Base-by-base conservation (phyloP, 2,888 invertebrate species). In the Mesorhabditis belari region DNA sequence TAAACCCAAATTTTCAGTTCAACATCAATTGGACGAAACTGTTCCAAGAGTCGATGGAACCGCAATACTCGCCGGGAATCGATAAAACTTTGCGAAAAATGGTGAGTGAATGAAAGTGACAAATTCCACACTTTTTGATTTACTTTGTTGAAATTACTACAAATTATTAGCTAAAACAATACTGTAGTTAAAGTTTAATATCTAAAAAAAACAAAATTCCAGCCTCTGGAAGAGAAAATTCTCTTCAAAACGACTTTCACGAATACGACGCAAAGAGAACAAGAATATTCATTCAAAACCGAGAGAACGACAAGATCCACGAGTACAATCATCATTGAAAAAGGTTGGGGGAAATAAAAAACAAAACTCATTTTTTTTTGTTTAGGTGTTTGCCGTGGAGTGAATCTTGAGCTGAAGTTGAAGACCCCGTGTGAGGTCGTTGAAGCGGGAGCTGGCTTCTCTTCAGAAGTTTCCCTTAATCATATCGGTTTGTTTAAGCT, bases 401-500 rank as follows among this genome's bases (percentile, higher is more conserved):
- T 67, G 21, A 68, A 73, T 50, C 66, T 82, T 2, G 77, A 77
- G 24, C 70, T 82, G 44, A 80, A 81, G 67, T 65, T 82, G 44
- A 76, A 78, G 4, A 81, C 82, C 1, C 82, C 82, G 4, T 81
- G 81, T 58, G 82, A 82, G 29, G 74, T 82, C 2, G 79, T 82
- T 12, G 82, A 82, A 63, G 82, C 82, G 4, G 82, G 82, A 5
- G 82, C 82, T 4, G 83, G 83, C 12, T 83, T 83, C 70, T 79
- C 66, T 67, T 64, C 78, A 2, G 83, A 83, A 66, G 76, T 83
- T 9, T 73, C 74, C 57, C 75, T 83, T 59, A 80, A 80, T 44
- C 80, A 80, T 9, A 75, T 81, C 5, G 80, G 81, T 26, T 81
- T 80, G 57, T 73, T n/a, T n/a, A n/a, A n/a, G n/a, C n/a, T n/a